Conservation (phyloP, 2,113 vertebrate genomes). For the Ibidorhyncha struthersii region DNA sequence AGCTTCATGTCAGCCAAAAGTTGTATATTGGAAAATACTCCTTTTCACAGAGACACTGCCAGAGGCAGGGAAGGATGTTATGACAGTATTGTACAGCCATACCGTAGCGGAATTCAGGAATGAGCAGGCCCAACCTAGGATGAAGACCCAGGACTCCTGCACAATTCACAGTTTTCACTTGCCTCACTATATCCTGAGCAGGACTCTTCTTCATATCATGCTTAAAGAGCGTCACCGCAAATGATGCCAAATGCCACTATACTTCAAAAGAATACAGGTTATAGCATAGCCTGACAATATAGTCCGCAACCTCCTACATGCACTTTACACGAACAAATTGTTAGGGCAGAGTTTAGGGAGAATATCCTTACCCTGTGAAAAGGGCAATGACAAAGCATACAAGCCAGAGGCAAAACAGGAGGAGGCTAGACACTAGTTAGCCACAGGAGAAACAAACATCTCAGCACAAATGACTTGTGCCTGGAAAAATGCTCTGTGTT, state of each 20-base stretch:
- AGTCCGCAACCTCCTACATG: fast-evolving
- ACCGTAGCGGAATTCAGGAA: neutral
- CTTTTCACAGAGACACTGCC: neutral
- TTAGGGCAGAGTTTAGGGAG: neutral
- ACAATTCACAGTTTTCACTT: neutral
- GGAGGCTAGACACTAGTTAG: neutral
- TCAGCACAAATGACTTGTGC: neutral
- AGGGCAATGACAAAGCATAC: neutral
- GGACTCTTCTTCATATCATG: neutral
- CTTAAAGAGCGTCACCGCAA: neutral
- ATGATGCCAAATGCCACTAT: neutral
- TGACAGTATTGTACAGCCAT: neutral
- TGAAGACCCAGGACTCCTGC: neutral
- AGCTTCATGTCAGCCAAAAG: neutral
- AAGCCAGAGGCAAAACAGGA: neutral
- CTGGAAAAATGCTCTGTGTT: neutral
- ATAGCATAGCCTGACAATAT: neutral
- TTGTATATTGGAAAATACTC: neutral
- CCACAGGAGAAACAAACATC: neutral
- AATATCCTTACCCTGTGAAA: neutral
- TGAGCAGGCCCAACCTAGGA: neutral
- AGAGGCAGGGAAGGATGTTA: neutral
- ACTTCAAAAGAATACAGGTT: neutral
- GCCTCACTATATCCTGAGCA: neutral
- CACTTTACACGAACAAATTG: neutral